A percentile compares a stretch with the other conserved stretches of the same genome.
phyloP scores from a whole-genome alignment of 2,888 invertebrate genomes.

The Spialia ferax region DNA sequence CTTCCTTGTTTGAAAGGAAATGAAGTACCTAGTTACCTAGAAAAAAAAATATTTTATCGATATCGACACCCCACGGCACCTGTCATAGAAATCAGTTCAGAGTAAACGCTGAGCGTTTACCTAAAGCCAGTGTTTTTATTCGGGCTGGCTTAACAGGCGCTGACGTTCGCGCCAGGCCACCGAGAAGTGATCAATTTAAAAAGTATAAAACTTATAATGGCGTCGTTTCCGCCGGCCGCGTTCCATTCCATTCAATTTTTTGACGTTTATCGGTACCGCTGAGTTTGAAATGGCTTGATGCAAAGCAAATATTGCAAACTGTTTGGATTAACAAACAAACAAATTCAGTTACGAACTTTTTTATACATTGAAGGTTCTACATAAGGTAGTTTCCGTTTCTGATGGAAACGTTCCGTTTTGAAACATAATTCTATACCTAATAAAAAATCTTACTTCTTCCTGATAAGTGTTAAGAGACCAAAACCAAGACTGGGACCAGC shows the following conservation, averaged over 20 bases:
- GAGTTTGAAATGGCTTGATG: constrained; percentile 22
- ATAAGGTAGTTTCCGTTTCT: no score
- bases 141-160: constrained; percentile 58
- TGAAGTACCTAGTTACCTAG: no score
- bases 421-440: no score
- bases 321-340: constrained; percentile 2
- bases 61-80: constrained; percentile 49
- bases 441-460: no score
- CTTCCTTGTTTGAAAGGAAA: background rate
- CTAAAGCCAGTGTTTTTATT: constrained; percentile 72
- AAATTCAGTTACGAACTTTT: background rate
- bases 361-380: no score
- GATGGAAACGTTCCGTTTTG: no score
- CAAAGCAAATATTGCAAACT: background rate
- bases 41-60: constrained; percentile 43
- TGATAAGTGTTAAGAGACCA: no score
- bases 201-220: constrained; percentile 61
- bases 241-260: constrained; percentile 50
- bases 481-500: no score
- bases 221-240: constrained; percentile 54
- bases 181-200: constrained; percentile 60
- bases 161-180: constrained; percentile 62
- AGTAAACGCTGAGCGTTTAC: constrained; percentile 66
- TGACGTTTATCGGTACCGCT: constrained; percentile 46
- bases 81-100: constrained; percentile 62